phyloP scores from a whole-genome alignment of 2,888 invertebrate species.

The Heteropelma amictum region DNA sequence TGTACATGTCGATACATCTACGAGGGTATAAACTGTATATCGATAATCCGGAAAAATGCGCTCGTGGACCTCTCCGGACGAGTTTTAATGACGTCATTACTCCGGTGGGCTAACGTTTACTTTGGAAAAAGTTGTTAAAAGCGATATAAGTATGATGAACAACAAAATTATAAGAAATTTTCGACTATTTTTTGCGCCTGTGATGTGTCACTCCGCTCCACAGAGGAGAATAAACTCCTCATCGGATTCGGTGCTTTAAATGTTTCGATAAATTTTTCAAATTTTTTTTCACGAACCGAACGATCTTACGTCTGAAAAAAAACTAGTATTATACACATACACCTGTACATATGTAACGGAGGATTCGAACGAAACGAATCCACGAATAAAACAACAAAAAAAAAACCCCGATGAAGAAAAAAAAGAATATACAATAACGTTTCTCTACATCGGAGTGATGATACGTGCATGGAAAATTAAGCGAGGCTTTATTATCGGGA shows the following conservation, averaged over 20 bases:
- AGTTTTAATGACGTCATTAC: constrained; percentile 55
- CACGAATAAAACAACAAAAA: constrained; percentile 5
- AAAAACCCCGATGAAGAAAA: neutral
- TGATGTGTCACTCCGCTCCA: neutral
- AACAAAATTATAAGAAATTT: neutral
- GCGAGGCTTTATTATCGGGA: constrained; percentile 14
- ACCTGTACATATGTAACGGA: neutral
- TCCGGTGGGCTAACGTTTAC: constrained; percentile 40
- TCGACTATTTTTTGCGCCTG: neutral
- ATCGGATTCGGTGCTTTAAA: neutral
- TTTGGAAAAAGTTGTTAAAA: constrained; percentile 43
- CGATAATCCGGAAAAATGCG: constrained; percentile 37
- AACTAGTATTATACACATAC: neutral
- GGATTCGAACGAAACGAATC: neutral
- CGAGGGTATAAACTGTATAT: neutral
- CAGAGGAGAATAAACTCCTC: neutral
- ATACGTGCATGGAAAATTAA: constrained; percentile 48
- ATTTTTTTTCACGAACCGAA: neutral
- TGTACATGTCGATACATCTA: neutral
- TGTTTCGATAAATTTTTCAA: constrained; percentile 16
- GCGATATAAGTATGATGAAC: neutral
- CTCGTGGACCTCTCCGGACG: constrained; percentile 26
- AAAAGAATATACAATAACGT: constrained; percentile 2
- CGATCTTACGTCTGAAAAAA: neutral
- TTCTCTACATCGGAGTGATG: constrained; percentile 16